Percentiles rank a stretch among this genome's conserved stretches.
These are phyloP conservation scores for Liolophura sinensis DNA, from an alignment of 1,140 invertebrate genomes.

Conservation along the genomic window DNA sequence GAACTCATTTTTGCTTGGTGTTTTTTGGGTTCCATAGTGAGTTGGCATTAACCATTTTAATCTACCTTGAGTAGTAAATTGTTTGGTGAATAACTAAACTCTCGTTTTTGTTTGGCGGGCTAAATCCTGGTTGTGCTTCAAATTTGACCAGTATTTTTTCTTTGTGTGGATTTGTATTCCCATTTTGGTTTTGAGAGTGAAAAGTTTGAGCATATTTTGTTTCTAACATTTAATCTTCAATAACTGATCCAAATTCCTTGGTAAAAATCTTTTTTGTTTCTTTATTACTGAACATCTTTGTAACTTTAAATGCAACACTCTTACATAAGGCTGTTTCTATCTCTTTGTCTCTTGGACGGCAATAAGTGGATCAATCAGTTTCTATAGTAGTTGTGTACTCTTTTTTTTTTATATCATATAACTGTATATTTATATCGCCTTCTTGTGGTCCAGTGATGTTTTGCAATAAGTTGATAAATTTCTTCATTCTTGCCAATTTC, in stretches of 20 bases:
- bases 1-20: too few species aligned
- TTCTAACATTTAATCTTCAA: not conserved
- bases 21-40: too few species aligned
- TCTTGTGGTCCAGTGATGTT: slow-evolving; percentile 5
- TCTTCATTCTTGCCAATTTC: not conserved
- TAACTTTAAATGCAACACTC: too few species aligned
- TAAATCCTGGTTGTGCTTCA: not conserved
- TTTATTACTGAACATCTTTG: too few species aligned
- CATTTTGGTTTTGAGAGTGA: not conserved
- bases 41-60: slow-evolving; percentile 7
- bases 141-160: not conserved
- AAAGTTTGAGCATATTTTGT: not conserved
- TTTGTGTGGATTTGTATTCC: not conserved
- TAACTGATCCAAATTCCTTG: not conserved
- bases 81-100: slow-evolving; percentile 1
- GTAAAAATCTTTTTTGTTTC: not conserved
- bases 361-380: too few species aligned
- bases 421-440: too few species aligned
- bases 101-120: not conserved
- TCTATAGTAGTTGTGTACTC: too few species aligned
- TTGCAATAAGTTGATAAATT: not conserved
- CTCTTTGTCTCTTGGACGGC: too few species aligned
- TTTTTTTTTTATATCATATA: too few species aligned
- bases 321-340: too few species aligned
- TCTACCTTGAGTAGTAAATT: slow-evolving; percentile 1